A percentile compares a stretch with the other conserved stretches of the same genome.
Evolutionary conservation across 2,888 invertebrate genomes (phyloP).

Genomic region (Amaurobius ferox): DNA sequence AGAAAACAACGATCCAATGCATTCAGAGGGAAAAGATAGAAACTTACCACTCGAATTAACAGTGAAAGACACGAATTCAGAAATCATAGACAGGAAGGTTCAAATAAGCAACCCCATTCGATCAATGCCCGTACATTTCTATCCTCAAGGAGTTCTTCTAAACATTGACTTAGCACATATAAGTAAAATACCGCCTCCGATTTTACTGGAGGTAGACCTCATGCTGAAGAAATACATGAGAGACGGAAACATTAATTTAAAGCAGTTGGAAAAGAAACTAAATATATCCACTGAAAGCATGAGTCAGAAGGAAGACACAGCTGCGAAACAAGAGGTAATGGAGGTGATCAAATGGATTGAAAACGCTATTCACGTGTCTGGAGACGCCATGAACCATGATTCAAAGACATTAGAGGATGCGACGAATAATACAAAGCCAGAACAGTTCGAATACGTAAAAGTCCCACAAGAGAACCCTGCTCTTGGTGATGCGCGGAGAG

Average conservation of each 20-base stretch:
- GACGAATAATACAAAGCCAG: not conserved
- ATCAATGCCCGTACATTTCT: slow-evolving; percentile 44
- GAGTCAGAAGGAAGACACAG: not conserved
- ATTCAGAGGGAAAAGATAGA: not conserved
- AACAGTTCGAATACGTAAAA: not conserved
- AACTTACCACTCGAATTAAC: not conserved
- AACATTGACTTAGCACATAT: slow-evolving; percentile 42
- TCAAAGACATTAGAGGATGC: not conserved
- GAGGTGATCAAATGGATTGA: slow-evolving; percentile 33
- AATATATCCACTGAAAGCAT: slow-evolving; percentile 35
- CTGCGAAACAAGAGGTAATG: not conserved
- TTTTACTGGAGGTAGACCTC: slow-evolving; percentile 41
- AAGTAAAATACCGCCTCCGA: slow-evolving; percentile 42
- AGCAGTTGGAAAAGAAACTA: slow-evolving; percentile 30
- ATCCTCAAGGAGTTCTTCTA: slow-evolving; percentile 55
- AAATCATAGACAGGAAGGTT: not conserved
- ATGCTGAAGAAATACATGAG: slow-evolving; percentile 59
- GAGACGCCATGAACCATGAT: not conserved
- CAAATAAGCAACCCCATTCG: not conserved
- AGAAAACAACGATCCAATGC: not conserved
- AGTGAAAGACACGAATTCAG: not conserved
- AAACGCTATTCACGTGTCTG: slow-evolving; percentile 25
- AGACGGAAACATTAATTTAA: slow-evolving; percentile 23
- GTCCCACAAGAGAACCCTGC: not conserved
- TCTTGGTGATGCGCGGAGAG: not conserved